phyloP scores from a whole-genome alignment of 2,797 vertebrate species.

The Falco rusticolus region DNA sequence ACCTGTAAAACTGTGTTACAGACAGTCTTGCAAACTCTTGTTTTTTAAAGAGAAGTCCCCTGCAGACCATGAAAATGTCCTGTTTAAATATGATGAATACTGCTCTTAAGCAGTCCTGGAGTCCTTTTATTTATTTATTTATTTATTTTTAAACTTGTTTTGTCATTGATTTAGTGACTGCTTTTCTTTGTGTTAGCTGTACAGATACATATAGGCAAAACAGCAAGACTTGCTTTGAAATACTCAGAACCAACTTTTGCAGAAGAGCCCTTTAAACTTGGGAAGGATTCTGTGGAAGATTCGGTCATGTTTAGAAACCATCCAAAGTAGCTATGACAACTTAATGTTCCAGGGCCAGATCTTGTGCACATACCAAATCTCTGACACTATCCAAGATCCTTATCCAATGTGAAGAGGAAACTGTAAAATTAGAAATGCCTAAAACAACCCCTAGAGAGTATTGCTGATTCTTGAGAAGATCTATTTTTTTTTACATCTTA shows the following conservation, averaged over 20 bases:
- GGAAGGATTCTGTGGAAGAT: conserved; percentile 1
- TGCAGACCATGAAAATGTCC: neutral
- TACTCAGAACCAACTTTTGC: neutral
- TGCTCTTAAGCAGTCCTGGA: neutral
- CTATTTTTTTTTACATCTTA: neutral
- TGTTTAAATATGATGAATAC: neutral
- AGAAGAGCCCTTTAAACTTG: neutral
- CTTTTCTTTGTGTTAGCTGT: neutral
- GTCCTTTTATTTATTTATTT: neutral
- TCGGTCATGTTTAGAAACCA: conserved; percentile 59
- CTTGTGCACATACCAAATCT: conserved; percentile 36
- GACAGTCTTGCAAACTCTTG: neutral
- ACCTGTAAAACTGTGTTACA: neutral
- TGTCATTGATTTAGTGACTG: neutral
- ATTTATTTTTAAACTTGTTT: neutral
- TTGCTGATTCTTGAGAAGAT: neutral
- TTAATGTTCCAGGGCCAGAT: neutral
- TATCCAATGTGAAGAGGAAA: conserved; percentile 57
- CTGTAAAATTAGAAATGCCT: conserved; percentile 28
- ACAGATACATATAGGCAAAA: neutral
- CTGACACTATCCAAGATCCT: conserved; percentile 52
- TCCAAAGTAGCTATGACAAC: conserved; percentile 59
- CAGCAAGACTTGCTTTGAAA: neutral
- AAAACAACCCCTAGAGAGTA: conserved; percentile 13
- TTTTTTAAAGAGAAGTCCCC: neutral